These are phyloP conservation scores for Graphium colonna DNA, from an alignment of 2,888 invertebrate species.

Conservation along the genomic window DNA sequence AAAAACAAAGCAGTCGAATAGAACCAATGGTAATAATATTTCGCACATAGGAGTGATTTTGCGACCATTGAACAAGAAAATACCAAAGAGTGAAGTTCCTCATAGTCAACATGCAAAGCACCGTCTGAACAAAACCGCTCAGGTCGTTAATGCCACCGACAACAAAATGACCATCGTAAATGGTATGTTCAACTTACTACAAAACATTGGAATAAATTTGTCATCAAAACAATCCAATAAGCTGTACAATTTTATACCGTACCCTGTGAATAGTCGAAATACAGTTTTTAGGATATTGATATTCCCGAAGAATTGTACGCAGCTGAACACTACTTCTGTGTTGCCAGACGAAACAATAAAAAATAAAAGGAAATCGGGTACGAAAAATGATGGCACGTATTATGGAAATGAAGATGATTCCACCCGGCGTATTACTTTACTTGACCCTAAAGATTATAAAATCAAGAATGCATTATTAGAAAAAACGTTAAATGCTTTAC, in stretches of 20 bases:
- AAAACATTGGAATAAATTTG: background rate
- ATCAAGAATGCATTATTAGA: background rate
- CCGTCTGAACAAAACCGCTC: background rate
- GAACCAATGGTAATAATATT: background rate
- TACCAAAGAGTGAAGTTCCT: background rate
- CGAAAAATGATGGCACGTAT: background rate
- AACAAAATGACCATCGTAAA: background rate
- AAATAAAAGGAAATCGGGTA: background rate
- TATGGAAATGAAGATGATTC: slow-evolving; percentile 6
- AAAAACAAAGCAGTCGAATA: background rate
- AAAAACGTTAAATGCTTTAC: background rate
- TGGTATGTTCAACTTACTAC: background rate
- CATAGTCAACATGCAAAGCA: background rate
- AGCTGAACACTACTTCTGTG: background rate
- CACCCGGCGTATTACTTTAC: slow-evolving; percentile 1
- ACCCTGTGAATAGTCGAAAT: background rate
- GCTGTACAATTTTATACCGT: background rate
- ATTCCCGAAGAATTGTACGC: background rate
- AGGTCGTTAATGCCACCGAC: background rate
- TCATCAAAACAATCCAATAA: background rate
- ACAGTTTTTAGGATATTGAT: slow-evolving; percentile 1
- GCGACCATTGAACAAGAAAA: background rate
- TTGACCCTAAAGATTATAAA: background rate
- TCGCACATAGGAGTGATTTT: slow-evolving; percentile 1
- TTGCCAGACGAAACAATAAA: background rate